Evolutionary conservation across 2,888 invertebrate genomes (phyloP), one percentile per base, ranked within the genome.

Genomic region (Tolmerus cingulatus): DNA sequence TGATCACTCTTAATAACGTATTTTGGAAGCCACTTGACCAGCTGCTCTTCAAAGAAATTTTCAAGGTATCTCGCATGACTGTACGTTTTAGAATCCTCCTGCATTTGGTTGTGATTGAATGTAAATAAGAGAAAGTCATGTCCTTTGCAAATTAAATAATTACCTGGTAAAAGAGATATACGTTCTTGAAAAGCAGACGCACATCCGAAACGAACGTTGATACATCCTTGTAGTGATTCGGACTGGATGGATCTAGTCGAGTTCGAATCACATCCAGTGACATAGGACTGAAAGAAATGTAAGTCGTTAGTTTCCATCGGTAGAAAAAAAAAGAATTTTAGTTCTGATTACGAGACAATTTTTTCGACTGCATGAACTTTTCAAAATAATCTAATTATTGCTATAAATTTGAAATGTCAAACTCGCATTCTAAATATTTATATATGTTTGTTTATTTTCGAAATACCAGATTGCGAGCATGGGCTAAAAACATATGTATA

Each of bases 131-230:
- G 55, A 51, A 66, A 74, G 27, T 87, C 46, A 79, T 86, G 9
- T 46, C 46, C 43, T 76, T 66, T 76, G 5, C 2, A 66, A 7
- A 19, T 16, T 1, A 16, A 74, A 46, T 23, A 74, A 55, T 90
- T 90, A 97, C 98, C 91, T 96, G 94, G 93, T 98, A 97, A 93
- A 96, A 97, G 27, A 94, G 94, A 91, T 96, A 96, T 66, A 97
- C 98, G 93, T 98, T 98, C 92, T 95, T 95, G 93, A 98, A 98
- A 92, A 98, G 96, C 90, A 96, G 94, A 87, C 97, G 95, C 89
- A 97, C 95, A 93, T 98, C 98, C 87, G 94, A 93, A 87, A 98
- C 94, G 92, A 98, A 96, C 90, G 96, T 95, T 90, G 95, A 94
- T 87, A 96, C 94, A 91, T 94, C 94, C 90, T 94, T 93, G 93